These are phyloP conservation scores for Myotis pilosus DNA, from an alignment of 2,797 vertebrate genomes.

Conservation along the genomic window DNA sequence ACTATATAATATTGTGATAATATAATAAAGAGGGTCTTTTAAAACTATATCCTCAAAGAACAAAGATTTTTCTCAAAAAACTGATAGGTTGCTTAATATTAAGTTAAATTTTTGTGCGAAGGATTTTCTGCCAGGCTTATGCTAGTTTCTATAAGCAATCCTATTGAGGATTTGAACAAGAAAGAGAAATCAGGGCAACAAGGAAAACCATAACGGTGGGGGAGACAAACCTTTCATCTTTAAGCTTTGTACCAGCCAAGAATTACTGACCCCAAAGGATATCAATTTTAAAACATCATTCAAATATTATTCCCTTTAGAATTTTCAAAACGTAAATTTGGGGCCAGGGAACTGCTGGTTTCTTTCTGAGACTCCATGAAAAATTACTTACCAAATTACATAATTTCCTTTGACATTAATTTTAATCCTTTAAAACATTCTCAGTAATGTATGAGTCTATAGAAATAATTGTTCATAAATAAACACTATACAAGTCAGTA, in stretches of 20 bases:
- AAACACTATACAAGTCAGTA: not conserved
- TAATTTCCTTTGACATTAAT: conserved; percentile 10
- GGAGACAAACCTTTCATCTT: not conserved
- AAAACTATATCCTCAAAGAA: not conserved
- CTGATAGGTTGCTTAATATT: not conserved
- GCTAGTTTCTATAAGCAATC: not conserved
- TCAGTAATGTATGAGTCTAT: not conserved
- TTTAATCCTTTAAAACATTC: conserved; percentile 32
- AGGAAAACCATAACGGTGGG: not conserved
- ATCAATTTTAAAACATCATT: not conserved
- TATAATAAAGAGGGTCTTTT: not conserved
- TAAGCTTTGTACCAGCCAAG: not conserved
- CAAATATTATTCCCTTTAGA: conserved; percentile 1
- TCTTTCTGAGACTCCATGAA: conserved; percentile 30
- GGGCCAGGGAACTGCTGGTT: not conserved
- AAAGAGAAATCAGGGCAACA: not conserved
- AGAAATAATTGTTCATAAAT: not conserved
- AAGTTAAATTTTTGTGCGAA: not conserved
- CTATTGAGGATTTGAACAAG: not conserved
- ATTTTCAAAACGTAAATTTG: not conserved
- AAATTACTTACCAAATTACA: not conserved
- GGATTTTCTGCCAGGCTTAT: not conserved
- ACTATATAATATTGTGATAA: not conserved
- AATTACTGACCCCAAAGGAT: not conserved
- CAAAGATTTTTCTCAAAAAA: not conserved